Evolutionary conservation across 2,888 invertebrate genomes (phyloP).

Genomic region (Lasius fuliginosus): DNA sequence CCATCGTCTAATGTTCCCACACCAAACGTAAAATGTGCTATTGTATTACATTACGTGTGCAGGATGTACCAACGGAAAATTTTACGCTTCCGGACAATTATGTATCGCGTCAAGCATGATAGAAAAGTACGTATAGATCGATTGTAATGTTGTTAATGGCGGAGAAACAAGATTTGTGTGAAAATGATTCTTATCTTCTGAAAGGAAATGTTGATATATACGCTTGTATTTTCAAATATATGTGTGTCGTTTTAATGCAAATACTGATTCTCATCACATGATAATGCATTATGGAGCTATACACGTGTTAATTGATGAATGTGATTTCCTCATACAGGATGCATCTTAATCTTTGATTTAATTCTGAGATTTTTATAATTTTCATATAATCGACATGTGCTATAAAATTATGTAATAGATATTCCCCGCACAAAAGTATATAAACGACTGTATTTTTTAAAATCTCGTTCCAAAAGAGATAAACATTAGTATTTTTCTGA

Average conservation of each 20-base stretch:
- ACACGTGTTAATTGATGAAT: conserved; percentile 11
- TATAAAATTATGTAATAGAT: neutral
- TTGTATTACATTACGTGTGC: conserved; percentile 38
- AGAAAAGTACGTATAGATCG: conserved; percentile 23
- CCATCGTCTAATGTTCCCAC: conserved; percentile 31
- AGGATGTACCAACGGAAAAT: conserved; percentile 45
- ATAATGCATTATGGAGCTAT: neutral
- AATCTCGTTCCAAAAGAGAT: neutral
- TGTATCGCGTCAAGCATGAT: neutral
- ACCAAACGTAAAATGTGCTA: conserved; percentile 30
- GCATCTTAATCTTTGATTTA: neutral
- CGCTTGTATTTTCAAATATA: neutral
- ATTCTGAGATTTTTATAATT: neutral
- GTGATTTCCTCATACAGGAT: neutral
- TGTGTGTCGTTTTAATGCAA: neutral
- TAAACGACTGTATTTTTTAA: neutral
- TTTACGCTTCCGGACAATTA: conserved; percentile 32
- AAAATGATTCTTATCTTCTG: conserved; percentile 6
- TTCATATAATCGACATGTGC: neutral
- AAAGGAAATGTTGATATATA: neutral
- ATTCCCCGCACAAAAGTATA: neutral
- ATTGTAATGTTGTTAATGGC: neutral
- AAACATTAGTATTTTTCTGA: neutral
- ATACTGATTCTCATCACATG: conserved; percentile 5
- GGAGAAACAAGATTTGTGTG: neutral